These are phyloP conservation scores for Conus ventricosus DNA, from an alignment of 1,140 invertebrate genomes.

Conservation along the genomic window DNA sequence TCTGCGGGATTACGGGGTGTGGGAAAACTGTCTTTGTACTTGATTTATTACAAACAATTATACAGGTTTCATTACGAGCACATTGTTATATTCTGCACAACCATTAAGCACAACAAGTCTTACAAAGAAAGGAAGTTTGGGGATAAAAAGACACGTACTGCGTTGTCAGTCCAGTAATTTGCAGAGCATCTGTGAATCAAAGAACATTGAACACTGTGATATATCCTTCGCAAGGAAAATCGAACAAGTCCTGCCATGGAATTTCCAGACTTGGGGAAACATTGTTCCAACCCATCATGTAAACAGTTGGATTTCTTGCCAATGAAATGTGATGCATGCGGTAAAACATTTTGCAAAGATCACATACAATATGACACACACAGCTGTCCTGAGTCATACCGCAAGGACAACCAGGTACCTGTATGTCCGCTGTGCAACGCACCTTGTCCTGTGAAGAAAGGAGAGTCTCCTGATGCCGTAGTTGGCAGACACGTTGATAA, in stretches of 20 bases:
- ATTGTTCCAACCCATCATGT: constrained; percentile 87
- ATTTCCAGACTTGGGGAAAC: constrained; percentile 90
- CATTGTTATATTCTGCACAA: too few species aligned
- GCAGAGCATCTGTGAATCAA: not conserved
- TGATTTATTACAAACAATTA: too few species aligned
- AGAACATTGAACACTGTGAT: not conserved
- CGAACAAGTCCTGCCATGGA: constrained; percentile 81
- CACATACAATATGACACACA: constrained; percentile 90
- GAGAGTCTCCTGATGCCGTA: constrained; percentile 88
- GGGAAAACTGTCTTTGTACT: too few species aligned
- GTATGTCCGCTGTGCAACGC: constrained; percentile 93
- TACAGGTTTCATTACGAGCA: too few species aligned
- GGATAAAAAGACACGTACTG: too few species aligned
- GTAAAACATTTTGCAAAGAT: constrained; percentile 88
- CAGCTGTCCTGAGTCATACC: constrained; percentile 85
- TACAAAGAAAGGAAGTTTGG: too few species aligned
- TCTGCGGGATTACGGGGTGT: too few species aligned
- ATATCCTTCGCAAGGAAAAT: not conserved
- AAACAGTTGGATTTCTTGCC: constrained; percentile 94
- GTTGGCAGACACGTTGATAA: constrained; percentile 94
- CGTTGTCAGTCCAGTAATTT: not conserved
- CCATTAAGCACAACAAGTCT: too few species aligned
- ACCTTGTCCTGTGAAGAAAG: constrained; percentile 87
- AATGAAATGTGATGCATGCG: constrained; percentile 95
- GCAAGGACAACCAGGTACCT: constrained; percentile 93